A percentile compares a stretch with the other conserved stretches of the same genome.
phyloP scores from a whole-genome alignment of 2,113 vertebrate genomes.

The Poecile atricapillus region DNA sequence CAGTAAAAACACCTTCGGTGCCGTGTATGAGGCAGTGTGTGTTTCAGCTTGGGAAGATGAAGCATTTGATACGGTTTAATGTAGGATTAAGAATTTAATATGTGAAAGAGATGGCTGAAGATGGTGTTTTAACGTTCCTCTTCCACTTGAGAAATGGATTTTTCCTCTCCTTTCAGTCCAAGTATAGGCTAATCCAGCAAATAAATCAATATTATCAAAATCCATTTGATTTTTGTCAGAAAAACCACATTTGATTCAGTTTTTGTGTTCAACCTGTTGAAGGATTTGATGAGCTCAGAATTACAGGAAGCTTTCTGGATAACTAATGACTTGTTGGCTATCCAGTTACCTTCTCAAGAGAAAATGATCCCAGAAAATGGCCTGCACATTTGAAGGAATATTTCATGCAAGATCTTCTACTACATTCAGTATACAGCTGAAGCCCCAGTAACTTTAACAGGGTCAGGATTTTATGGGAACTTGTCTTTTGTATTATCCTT shows the following conservation, averaged over 20 bases:
- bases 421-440: neutral
- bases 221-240: neutral
- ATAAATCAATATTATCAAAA: neutral
- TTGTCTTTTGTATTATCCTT: neutral
- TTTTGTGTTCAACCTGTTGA: neutral
- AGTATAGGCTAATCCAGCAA: neutral
- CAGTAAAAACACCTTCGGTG: fast-evolving
- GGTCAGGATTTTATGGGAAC: neutral
- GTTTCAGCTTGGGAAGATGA: neutral
- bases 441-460: neutral
- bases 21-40: fast-evolving
- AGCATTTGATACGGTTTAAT: neutral
- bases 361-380: neutral
- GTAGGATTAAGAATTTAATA: neutral
- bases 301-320: neutral
- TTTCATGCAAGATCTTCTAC: neutral
- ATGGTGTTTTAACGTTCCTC: neutral
- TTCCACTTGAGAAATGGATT: neutral
- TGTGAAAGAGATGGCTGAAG: neutral
- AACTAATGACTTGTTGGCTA: neutral
- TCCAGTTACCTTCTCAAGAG: neutral
- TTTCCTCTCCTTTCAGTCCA: neutral
- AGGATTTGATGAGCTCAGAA: neutral
- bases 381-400: neutral
- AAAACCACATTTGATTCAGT: neutral